These are phyloP conservation scores for Metopia argyrocephala DNA, from an alignment of 2,888 invertebrate species.

Conservation along the genomic window DNA sequence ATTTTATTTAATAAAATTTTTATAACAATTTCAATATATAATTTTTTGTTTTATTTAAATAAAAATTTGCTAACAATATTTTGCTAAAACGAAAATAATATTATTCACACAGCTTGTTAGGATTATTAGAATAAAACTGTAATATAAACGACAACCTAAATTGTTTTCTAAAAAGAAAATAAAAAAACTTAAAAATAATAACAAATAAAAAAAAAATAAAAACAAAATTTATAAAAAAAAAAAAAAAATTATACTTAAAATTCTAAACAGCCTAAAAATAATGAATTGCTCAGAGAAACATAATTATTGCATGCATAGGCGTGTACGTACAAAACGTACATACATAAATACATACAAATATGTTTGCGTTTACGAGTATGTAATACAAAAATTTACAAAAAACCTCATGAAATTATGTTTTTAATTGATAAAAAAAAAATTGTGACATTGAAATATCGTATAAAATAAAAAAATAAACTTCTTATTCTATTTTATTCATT, in stretches of 20 bases:
- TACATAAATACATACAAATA: background rate
- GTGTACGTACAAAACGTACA: constrained; percentile 1
- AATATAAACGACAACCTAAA: constrained; percentile 26
- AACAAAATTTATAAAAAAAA: constrained; percentile 42
- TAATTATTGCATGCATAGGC: background rate
- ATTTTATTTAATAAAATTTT: constrained; percentile 55
- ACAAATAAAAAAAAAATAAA: constrained; percentile 16
- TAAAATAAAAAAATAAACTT: too few relatives aligned
- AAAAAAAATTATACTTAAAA: constrained; percentile 26
- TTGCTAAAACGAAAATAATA: constrained; percentile 56
- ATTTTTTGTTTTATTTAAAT: constrained; percentile 51
- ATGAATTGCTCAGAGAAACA: constrained; percentile 32
- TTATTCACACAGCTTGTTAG: constrained; percentile 50
- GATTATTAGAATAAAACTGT: constrained; percentile 5
- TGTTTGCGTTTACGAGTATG: constrained; percentile 12
- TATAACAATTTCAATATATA: constrained; percentile 52
- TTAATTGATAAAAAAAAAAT: background rate
- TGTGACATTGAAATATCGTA: too few relatives aligned
- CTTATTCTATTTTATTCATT: too few relatives aligned
- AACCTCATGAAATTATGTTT: background rate
- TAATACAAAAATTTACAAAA: constrained; percentile 1
- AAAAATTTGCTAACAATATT: constrained; percentile 64
- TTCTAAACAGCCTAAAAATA: constrained; percentile 61
- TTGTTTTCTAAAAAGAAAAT: constrained; percentile 3
- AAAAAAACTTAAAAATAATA: constrained; percentile 13